These are phyloP conservation scores for human DNA, from an alignment of 2,113 vertebrate species.

Conservation along the genomic window DNA sequence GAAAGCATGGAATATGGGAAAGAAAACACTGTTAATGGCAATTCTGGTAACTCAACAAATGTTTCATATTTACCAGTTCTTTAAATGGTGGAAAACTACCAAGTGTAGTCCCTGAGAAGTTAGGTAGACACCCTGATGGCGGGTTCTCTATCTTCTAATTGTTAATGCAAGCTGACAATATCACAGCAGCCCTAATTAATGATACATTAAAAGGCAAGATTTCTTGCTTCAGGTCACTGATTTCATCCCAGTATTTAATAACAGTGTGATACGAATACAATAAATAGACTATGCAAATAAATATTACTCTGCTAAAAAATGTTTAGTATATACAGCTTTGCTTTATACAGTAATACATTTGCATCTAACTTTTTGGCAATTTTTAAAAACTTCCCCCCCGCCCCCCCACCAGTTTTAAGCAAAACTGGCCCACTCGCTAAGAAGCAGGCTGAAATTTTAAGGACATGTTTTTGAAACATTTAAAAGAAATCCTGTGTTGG, in stretches of 20 bases:
- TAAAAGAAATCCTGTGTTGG: constrained; percentile 49
- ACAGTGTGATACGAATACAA: constrained; percentile 80
- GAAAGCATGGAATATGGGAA: constrained; percentile 80
- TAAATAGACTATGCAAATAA: constrained; percentile 89
- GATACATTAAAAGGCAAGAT: constrained; percentile 68
- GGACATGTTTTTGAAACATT: constrained; percentile 62
- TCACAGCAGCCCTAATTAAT: constrained; percentile 66
- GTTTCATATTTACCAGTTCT: constrained; percentile 86
- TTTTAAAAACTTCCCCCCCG: constrained; percentile 41
- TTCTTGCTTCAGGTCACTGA: constrained; percentile 74
- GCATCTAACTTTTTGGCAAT: constrained; percentile 74
- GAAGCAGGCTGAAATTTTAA: constrained; percentile 74
- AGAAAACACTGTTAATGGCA: constrained; percentile 81
- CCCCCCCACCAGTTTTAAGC: constrained; percentile 66
- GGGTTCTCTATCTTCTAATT: constrained; percentile 77
- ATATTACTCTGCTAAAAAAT: constrained; percentile 85
- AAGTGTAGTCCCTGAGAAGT: constrained; percentile 88
- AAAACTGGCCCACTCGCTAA: constrained; percentile 62
- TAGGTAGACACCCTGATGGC: constrained; percentile 80
- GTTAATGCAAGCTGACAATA: constrained; percentile 76
- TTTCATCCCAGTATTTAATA: constrained; percentile 78
- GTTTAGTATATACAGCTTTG: constrained; percentile 84
- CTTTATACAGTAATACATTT: constrained; percentile 79
- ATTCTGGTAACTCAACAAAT: constrained; percentile 83
- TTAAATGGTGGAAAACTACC: constrained; percentile 81